A percentile compares a stretch with the other conserved stretches of the same genome.
phyloP scores from a whole-genome alignment of 2,113 vertebrate species.

The Isichthys henryi region DNA sequence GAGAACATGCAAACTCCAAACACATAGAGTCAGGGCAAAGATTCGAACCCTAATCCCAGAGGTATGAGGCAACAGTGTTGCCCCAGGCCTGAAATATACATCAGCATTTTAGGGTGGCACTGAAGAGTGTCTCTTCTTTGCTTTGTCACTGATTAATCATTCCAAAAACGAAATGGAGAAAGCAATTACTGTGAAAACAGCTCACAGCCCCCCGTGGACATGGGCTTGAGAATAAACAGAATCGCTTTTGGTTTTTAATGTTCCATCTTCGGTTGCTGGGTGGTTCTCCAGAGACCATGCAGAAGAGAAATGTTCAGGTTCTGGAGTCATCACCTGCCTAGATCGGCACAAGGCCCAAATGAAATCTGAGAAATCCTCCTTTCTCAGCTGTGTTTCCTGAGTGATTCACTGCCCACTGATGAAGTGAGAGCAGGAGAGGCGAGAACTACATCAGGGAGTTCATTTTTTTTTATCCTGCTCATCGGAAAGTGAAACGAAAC shows the following conservation, averaged over 20 bases:
- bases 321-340: not conserved
- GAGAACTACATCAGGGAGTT: not conserved
- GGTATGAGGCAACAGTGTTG: not conserved
- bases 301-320: not conserved
- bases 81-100: not conserved
- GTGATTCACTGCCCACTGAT: not conserved
- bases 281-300: not conserved
- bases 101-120: not conserved
- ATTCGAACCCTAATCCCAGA: not conserved
- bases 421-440: not conserved
- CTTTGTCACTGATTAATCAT: not conserved
- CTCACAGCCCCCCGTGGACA: not conserved
- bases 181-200: slow-evolving; percentile 10
- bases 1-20: not conserved
- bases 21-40: not conserved
- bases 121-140: not conserved
- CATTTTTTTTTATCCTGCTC: not conserved
- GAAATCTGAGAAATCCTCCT: slow-evolving; percentile 7
- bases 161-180: not conserved
- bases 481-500: not conserved
- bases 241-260: slow-evolving; percentile 2
- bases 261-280: not conserved
- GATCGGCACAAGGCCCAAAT: not conserved
- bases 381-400: not conserved
- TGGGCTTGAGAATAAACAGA: not conserved